Evolutionary conservation across 2,888 invertebrate species (phyloP).

Genomic region (Sphinx pinastri): DNA sequence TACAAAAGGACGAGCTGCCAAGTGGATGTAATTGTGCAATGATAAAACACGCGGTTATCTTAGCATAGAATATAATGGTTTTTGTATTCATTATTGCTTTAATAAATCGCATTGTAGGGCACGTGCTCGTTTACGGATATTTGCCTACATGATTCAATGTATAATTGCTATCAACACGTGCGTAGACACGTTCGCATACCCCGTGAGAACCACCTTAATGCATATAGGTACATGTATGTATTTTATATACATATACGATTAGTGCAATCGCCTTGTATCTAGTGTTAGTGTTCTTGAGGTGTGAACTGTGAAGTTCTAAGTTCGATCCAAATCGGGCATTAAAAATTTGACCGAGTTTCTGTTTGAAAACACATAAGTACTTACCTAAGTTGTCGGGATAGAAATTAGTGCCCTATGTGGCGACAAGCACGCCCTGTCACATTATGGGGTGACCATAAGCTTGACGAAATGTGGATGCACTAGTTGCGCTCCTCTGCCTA

Average conservation of each 20-base stretch:
- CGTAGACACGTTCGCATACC: conserved; percentile 55
- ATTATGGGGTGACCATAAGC: no score
- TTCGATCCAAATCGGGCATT: no score
- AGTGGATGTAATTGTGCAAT: conserved; percentile 12
- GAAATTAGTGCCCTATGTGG: no score
- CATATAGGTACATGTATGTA: background rate
- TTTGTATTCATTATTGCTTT: conserved; percentile 38
- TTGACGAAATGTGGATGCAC: background rate
- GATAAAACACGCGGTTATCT: conserved; percentile 34
- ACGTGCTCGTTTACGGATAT: conserved; percentile 64
- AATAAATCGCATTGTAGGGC: conserved; percentile 37
- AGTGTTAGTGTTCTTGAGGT: no score
- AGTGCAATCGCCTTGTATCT: no score
- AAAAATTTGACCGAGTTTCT: no score
- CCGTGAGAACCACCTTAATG: conserved; percentile 45
- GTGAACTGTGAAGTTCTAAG: no score
- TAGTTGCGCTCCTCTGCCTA: background rate
- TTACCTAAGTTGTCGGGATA: no score
- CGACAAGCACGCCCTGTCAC: no score
- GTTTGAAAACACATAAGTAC: no score
- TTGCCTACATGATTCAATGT: conserved; percentile 54
- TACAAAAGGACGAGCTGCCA: background rate
- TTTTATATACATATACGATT: background rate
- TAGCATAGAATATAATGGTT: conserved; percentile 41
- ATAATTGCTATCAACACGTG: conserved; percentile 69